Base-by-base conservation (phyloP, 2,113 vertebrate species). In the Pyxicephalus adspersus region DNA sequence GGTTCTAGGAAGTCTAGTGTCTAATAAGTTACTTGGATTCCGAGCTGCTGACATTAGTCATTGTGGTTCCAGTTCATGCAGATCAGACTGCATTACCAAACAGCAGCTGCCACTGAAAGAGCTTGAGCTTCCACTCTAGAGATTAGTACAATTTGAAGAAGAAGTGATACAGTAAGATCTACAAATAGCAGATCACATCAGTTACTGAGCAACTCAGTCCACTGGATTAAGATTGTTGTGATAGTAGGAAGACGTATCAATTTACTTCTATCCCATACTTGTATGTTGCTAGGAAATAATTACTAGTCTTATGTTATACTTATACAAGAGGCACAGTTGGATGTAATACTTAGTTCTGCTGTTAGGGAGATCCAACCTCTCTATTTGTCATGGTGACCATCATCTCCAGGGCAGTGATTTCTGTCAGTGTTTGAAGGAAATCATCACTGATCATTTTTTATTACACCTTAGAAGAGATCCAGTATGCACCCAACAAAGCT, bases 101-200 rank as follows among this genome's bases (percentile, higher is more conserved):
- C 70, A 73, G 70, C 70, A 57, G 70, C 52, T 73, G 70, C 51
- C 70, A 57, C 70, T 73, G 70, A 73, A 73, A 73, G 57, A 73
- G 16, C 70, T 29, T 52, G 4, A 73, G 52, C 52, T 58, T 58
- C 54, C 51, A 73, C 52, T 50, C 70, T 20, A 22, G 52, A 52
- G 70, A 73, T 73, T 73, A 73, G 70, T 20, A 73, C 57, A 52
- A 58, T 73, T 57, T 58, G 52, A 52, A 50, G 55, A 73, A 58
- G 70, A 26, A 29, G 52, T 57, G 52, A 73, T 57, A 73, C 70
- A 58, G 52, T 52, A 73, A 73, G 26, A 57, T 73, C 51, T 18
- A 58, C 51, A 73, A 73, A 73, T 34, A 58, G 19, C 11, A 73
- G 70, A 73, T 73, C 9, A 19, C 54, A 73, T 73, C 54, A 55